These are phyloP conservation scores for Corythucha ciliata DNA, from an alignment of 2,888 invertebrate genomes.

Conservation along the genomic window DNA sequence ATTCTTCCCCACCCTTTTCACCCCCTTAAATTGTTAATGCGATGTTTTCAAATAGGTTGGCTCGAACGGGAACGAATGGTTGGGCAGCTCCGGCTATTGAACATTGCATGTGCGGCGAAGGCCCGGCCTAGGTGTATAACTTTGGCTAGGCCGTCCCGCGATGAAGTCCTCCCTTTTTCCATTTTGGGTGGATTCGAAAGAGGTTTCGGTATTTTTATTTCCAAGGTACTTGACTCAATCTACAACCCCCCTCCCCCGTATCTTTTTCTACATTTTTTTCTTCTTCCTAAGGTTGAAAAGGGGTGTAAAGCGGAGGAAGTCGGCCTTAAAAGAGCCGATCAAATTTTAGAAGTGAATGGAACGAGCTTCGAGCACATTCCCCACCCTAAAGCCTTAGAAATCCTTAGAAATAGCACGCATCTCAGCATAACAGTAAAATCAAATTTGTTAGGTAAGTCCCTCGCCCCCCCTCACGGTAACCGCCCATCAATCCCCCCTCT, in stretches of 20 bases:
- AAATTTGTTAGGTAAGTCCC: conserved; percentile 68
- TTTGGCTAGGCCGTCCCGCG: conserved; percentile 81
- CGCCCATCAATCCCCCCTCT: background rate
- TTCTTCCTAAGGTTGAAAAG: conserved; percentile 61
- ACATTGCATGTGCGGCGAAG: conserved; percentile 96
- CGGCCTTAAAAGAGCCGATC: conserved; percentile 92
- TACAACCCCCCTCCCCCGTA: background rate
- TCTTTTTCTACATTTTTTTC: background rate
- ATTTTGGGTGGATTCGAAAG: conserved; percentile 89
- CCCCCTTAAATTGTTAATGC: background rate
- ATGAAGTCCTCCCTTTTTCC: conserved; percentile 86
- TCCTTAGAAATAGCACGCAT: conserved; percentile 88
- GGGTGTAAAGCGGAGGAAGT: conserved; percentile 91
- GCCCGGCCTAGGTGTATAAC: conserved; percentile 86
- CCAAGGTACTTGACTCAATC: conserved; percentile 48
- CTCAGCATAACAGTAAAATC: conserved; percentile 93
- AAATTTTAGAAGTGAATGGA: conserved; percentile 95
- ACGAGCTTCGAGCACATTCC: conserved; percentile 92
- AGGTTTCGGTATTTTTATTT: conserved; percentile 88
- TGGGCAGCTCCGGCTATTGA: conserved; percentile 62
- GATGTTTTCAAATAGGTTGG: conserved; percentile 44
- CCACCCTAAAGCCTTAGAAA: conserved; percentile 83
- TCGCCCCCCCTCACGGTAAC: too few species aligned
- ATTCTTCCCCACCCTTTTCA: background rate
- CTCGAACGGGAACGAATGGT: conserved; percentile 78